Conservation (phyloP, 1,140 invertebrate species). For the Lycorma delicatula region DNA sequence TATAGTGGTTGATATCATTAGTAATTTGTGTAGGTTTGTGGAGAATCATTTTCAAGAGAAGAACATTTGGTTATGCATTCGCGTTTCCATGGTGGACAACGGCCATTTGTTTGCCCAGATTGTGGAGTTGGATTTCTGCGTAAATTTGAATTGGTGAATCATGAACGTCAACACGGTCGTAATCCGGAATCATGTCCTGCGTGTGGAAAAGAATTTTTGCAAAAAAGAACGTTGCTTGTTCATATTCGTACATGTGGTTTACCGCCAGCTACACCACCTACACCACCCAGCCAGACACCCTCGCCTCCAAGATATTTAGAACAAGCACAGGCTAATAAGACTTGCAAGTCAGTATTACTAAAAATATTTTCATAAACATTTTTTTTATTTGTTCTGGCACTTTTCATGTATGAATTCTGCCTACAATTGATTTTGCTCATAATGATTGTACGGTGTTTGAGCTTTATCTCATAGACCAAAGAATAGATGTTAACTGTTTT, state of each 20-base stretch:
- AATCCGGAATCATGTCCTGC: slow-evolving; percentile 70
- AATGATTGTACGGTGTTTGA: too few relatives aligned
- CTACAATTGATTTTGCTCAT: too few relatives aligned
- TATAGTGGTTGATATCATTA: too few relatives aligned
- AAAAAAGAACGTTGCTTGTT: slow-evolving; percentile 67
- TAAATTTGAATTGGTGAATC: slow-evolving; percentile 76
- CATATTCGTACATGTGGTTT: slow-evolving; percentile 40
- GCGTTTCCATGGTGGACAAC: slow-evolving; percentile 65
- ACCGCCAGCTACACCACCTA: slow-evolving; percentile 12
- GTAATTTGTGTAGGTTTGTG: slow-evolving; percentile 60
- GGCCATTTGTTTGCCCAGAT: slow-evolving; percentile 71
- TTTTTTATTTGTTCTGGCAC: slow-evolving; percentile 33
- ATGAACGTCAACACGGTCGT: slow-evolving; percentile 66
- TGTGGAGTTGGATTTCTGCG: slow-evolving; percentile 73
- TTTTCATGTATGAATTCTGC: too few relatives aligned
- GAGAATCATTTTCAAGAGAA: slow-evolving; percentile 79
- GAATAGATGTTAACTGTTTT: too few relatives aligned
- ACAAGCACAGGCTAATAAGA: slow-evolving; percentile 37
- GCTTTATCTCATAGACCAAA: too few relatives aligned
- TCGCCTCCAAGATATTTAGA: slow-evolving; percentile 13
- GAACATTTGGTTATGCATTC: slow-evolving; percentile 52
- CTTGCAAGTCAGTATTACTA: slow-evolving; percentile 41
- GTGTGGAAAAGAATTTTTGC: slow-evolving; percentile 74
- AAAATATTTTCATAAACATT: slow-evolving; percentile 13
- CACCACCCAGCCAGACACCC: slow-evolving; percentile 16